A percentile compares a stretch with the other conserved stretches of the same genome.
Conservation (phyloP, 1,140 invertebrate genomes). For the Zophobas atratus region DNA sequence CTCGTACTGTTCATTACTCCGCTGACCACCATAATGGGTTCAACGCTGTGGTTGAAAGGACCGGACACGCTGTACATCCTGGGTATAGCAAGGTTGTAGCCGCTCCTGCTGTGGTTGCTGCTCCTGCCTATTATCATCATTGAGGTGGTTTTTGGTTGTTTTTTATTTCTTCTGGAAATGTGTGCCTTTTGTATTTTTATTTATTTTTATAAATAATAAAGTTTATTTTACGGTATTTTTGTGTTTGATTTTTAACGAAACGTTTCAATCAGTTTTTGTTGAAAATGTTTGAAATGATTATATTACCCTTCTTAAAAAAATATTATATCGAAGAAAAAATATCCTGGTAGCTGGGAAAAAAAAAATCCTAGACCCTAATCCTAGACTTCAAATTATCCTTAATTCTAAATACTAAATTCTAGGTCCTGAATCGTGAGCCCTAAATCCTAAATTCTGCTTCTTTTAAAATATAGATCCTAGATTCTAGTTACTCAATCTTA, state of each 20-base stretch:
- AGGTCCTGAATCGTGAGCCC: too few relatives aligned
- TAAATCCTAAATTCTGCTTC: too few relatives aligned
- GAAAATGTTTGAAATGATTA: too few relatives aligned
- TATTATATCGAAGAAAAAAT: too few relatives aligned
- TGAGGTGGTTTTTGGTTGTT: neutral
- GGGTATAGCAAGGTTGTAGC: conserved; percentile 10
- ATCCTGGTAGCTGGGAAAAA: too few relatives aligned
- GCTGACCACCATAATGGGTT: conserved; percentile 79
- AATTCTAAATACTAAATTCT: too few relatives aligned
- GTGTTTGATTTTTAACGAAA: neutral
- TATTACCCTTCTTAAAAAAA: too few relatives aligned
- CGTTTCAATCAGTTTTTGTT: neutral
- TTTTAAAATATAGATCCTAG: too few relatives aligned
- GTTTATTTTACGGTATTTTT: conserved; percentile 3
- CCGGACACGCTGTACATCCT: conserved; percentile 41
- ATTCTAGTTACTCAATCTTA: too few relatives aligned
- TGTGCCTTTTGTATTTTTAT: conserved; percentile 18
- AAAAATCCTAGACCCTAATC: too few relatives aligned
- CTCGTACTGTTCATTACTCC: conserved; percentile 76
- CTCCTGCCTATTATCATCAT: conserved; percentile 27
- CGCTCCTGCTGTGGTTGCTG: conserved; percentile 14
- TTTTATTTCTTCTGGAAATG: conserved; percentile 23
- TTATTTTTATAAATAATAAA: conserved; percentile 38
- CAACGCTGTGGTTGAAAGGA: conserved; percentile 69
- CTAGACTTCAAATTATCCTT: too few relatives aligned